Base-by-base conservation (phyloP, 1,140 invertebrate genomes). In the Magallana gigas region DNA sequence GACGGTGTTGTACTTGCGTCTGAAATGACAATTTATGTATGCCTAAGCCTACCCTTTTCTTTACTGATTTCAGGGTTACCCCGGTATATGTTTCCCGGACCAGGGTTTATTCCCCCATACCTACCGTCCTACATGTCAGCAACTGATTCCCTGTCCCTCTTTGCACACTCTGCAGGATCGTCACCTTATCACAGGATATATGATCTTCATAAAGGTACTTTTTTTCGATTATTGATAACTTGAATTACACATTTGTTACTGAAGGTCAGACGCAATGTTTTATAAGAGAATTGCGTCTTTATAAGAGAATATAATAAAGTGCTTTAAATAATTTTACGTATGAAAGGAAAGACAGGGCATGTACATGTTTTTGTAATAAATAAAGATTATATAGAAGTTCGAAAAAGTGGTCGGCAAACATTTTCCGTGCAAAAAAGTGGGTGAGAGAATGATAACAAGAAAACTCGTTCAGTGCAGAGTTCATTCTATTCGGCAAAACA, bases 121-220 rank as follows among this genome's bases (percentile, higher is more conserved):
- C 71, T 87, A 16, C 85, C 85, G 18, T 62, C 59, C 36, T 87
- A 87, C 36, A 80, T 87, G 60, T 84, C 85, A 23, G 88, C 88
- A 12, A 87, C 88, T 3, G 88, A 89, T 76, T 89, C 88, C 57
- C 57, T 89, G 11, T 89, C 88, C 48, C 57, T 89, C 29, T 89
- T 89, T 83, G 88, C 88, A 58, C 88, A 89, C 14, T 59, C 64
- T 56, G 36, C 88, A 48, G 62, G 71, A 36, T 36, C 82, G 2
- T 82, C 86, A 23, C 56, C 83, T 23, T 89, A 89, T 56, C 88
- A 89, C 81, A 60, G 88, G 76, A 89, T 89, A 57, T 89, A 89
- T 57, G 88, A 89, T 68, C 84, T 89, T 18, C 85, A 86, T 29
- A 89, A 89, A 89, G 88, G 88, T 87, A 60, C 48, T 16, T n/a